These are phyloP conservation scores for Synergus umbraculus DNA, from an alignment of 2,888 invertebrate genomes.

Conservation along the genomic window DNA sequence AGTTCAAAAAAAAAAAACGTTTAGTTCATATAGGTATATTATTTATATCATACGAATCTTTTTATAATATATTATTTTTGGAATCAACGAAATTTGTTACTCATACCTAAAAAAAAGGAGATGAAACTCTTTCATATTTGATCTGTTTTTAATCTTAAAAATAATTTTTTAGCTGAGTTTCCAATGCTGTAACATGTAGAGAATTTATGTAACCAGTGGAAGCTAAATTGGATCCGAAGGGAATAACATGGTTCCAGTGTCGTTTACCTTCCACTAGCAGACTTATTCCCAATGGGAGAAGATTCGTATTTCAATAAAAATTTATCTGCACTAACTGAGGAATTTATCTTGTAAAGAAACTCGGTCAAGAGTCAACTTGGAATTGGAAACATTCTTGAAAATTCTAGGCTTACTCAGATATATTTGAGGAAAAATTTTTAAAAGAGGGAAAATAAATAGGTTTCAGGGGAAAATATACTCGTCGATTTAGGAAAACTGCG, in stretches of 20 bases:
- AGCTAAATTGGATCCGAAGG: constrained; percentile 8
- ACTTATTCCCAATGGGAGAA: not conserved
- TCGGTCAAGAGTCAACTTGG: constrained; percentile 7
- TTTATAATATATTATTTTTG: not conserved
- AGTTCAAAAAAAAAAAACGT: not conserved
- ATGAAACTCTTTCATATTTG: not conserved
- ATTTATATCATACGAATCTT: not conserved
- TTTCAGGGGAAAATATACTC: not conserved
- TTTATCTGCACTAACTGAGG: constrained; percentile 8
- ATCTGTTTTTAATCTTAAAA: not conserved
- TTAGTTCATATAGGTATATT: not conserved
- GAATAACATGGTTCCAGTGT: constrained; percentile 8
- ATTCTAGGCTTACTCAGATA: not conserved
- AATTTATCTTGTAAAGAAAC: constrained; percentile 10
- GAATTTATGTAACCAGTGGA: not conserved
- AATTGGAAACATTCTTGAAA: constrained; percentile 1
- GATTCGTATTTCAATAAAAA: constrained; percentile 26
- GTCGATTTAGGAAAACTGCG: not conserved
- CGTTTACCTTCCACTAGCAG: not conserved
- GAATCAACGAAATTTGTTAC: not conserved
- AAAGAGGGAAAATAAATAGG: not conserved
- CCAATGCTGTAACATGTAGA: not conserved
- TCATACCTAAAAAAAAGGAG: not conserved
- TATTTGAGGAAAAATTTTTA: not conserved
- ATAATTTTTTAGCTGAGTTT: constrained; percentile 4